These are phyloP conservation scores for Pitangus sulphuratus DNA, from an alignment of 2,797 vertebrate species.

Conservation along the genomic window DNA sequence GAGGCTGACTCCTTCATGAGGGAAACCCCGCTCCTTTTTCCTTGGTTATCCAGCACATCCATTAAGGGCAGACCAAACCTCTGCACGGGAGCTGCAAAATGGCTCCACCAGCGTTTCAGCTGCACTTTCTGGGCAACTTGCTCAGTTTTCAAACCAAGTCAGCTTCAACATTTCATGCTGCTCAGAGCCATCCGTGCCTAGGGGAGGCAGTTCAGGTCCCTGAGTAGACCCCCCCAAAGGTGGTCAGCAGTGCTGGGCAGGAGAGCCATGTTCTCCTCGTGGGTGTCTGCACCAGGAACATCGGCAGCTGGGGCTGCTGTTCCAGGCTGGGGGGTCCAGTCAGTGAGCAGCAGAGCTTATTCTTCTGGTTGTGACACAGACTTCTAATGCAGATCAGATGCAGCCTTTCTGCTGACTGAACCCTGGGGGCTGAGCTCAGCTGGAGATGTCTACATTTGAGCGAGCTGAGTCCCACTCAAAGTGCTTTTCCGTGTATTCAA, in stretches of 20 bases:
- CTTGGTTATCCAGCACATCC: not conserved
- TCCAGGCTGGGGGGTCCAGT: not conserved
- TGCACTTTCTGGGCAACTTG: not conserved
- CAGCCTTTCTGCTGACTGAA: not conserved
- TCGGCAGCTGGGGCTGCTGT: not conserved
- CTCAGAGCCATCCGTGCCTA: not conserved
- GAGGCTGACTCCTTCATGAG: not conserved
- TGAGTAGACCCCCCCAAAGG: not conserved
- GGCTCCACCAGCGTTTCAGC: not conserved
- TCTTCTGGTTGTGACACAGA: not conserved
- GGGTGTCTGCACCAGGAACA: not conserved
- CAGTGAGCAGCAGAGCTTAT: not conserved
- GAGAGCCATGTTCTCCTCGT: rapidly evolving
- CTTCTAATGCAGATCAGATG: not conserved
- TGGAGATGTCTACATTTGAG: not conserved
- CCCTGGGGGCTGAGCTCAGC: not conserved
- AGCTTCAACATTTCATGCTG: not conserved
- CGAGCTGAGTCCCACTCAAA: not conserved
- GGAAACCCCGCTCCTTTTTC: not conserved
- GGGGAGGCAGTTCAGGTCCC: not conserved
- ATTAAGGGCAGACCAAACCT: not conserved
- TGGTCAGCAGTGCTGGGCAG: not conserved
- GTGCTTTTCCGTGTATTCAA: not conserved
- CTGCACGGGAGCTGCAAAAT: constrained; percentile 3
- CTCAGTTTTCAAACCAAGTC: not conserved